These are phyloP conservation scores for Holothuria glaberrima DNA, from an alignment of 35 echinoderm and acorn worm genomes.

Conservation along the genomic window DNA sequence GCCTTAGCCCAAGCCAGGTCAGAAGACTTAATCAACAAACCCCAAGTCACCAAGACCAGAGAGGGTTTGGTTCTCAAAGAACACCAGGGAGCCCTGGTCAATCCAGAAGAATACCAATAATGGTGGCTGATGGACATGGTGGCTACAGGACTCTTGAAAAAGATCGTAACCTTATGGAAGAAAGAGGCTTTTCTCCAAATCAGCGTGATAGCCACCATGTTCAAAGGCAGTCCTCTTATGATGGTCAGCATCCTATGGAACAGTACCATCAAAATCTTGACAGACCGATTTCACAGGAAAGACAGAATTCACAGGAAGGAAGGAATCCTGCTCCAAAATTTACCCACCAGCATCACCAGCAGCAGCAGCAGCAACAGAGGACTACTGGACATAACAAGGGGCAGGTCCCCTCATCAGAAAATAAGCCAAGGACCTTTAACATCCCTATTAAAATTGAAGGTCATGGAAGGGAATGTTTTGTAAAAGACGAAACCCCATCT, in stretches of 20 bases:
- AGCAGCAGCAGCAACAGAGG: background rate
- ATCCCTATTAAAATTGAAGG: constrained; percentile 55
- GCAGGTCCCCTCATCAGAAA: background rate
- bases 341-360: background rate
- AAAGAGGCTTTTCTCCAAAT: background rate
- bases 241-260: background rate
- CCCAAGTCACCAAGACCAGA: background rate
- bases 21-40: constrained; percentile 21
- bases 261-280: constrained; percentile 6
- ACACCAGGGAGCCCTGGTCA: constrained; percentile 39
- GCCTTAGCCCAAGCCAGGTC: constrained; percentile 36
- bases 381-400: background rate
- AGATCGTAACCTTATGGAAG: background rate
- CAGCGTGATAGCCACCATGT: background rate
- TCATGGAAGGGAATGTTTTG: constrained; percentile 30
- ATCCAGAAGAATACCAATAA: constrained; percentile 42
- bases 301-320: background rate
- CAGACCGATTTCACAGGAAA: background rate
- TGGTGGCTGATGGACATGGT: constrained; percentile 47
- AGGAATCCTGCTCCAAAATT: constrained; percentile 18
- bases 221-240: background rate
- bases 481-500: constrained; percentile 41
- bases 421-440: constrained; percentile 52
- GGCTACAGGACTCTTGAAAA: constrained; percentile 38
- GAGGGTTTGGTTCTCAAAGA: background rate